Evolutionary conservation across 2,797 vertebrate genomes (phyloP).

Genomic region (Centroberyx gerrardi): DNA sequence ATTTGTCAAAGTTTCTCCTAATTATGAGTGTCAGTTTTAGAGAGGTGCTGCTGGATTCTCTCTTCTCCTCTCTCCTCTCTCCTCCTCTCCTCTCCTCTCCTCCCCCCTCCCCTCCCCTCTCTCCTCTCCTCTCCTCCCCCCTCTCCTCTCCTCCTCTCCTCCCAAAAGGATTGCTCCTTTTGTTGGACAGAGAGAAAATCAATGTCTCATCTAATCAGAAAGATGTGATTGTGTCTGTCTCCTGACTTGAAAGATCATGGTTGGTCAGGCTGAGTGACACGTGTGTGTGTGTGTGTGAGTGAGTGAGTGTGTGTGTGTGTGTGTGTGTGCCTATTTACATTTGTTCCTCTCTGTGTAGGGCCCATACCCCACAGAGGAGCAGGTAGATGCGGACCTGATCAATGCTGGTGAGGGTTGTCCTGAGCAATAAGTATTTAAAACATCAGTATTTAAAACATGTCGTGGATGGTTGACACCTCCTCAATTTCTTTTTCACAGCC

Average conservation of each 20-base stretch:
- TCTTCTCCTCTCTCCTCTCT: not conserved
- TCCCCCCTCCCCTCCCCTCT: not conserved
- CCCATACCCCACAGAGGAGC: constrained; percentile 92
- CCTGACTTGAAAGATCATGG: constrained; percentile 48
- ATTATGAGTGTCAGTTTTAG: constrained; percentile 53
- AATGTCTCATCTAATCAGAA: constrained; percentile 69
- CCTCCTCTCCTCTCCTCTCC: constrained; percentile 2
- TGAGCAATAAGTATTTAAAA: too few species aligned
- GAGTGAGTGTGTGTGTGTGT: constrained; percentile 3
- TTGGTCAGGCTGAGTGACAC: constrained; percentile 50
- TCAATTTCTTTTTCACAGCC: too few species aligned
- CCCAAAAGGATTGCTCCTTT: constrained; percentile 51
- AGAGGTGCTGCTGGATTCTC: constrained; percentile 19
- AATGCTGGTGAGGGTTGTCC: constrained; percentile 91
- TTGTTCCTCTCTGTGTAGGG: constrained; percentile 85
- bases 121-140: not conserved
- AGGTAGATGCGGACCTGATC: constrained; percentile 96
- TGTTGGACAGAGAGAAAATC: constrained; percentile 72
- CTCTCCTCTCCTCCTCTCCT: not conserved
- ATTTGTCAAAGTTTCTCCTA: constrained; percentile 64
- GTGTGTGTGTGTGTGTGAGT: constrained; percentile 29
- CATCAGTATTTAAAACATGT: too few species aligned
- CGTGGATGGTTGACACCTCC: too few species aligned
- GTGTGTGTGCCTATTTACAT: constrained; percentile 38
- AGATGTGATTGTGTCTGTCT: constrained; percentile 70